Base-by-base conservation (phyloP, 2,113 vertebrate genomes). In the Odontesthes bonariensis region DNA sequence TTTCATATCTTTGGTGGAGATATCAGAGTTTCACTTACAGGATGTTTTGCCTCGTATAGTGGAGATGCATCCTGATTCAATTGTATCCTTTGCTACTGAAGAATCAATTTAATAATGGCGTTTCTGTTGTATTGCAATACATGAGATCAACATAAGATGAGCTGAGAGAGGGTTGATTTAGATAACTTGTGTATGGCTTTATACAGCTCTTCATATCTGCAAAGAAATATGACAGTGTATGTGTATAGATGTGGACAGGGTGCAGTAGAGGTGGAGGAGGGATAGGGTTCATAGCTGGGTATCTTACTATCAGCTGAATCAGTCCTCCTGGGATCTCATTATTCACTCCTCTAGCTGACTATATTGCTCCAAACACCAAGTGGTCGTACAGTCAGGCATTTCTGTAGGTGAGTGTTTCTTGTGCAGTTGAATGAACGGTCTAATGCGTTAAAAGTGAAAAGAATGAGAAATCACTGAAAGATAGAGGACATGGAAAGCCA, bases 261-360 rank as follows among this genome's bases (percentile, higher is more conserved):
- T 33, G 52, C 14, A 44, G 19, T 27, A 14, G 16, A 8, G 8
- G 10, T 17, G 23, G 7, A 57, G 13, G 13, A 44, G 61, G 56
- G 17, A 55, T 19, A 47, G 9, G 38, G 51, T 86, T 80, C 73
- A 74, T 76, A 53, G 52, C 47, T 65, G 54, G 56, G 54, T 42
- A 44, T 75, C 77, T 53, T 27, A 55, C 68, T 60, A 52, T 75
- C 46, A 74, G 62, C 67, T 61, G 42, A 44, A 69, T 70, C 56
- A 8, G 8, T 66, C 57, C 89, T 92, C 82, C 10, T 16, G 85
- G 81, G 91, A 85, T 63, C 87, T 92, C 91, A 91, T 91, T 91
- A 93, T 84, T 88, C 68, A 54, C 51, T 31, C 6, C 73, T 88
- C 55, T 62, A 42, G 54, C 79, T 64, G 72, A 71, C 82, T 60